These are phyloP conservation scores for Rhopalosiphum padi DNA, from an alignment of 1,140 invertebrate genomes.

Conservation along the genomic window DNA sequence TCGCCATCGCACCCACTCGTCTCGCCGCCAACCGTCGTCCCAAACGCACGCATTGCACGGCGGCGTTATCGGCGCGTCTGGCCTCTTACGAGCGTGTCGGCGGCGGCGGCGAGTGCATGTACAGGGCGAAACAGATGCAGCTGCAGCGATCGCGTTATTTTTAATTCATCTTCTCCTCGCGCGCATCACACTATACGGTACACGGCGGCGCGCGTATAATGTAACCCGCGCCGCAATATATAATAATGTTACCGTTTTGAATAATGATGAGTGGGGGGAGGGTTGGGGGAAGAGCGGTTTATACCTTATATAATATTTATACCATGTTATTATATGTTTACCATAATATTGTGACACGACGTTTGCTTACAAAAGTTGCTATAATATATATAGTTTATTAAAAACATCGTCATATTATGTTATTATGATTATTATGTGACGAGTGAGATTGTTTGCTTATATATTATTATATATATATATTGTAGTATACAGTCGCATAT, in stretches of 20 bases:
- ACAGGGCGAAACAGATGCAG: slow-evolving; percentile 32
- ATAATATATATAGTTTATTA: no score
- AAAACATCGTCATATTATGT: neutral
- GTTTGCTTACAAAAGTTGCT: neutral
- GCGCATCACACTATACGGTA: neutral
- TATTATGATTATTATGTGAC: no score
- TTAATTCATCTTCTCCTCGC: neutral
- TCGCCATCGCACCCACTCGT: no score
- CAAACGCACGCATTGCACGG: neutral
- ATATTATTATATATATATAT: no score
- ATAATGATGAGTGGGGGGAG: no score
- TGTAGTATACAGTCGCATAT: no score
- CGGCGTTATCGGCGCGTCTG: slow-evolving; percentile 43
- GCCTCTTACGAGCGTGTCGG: neutral
- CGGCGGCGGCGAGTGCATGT: neutral
- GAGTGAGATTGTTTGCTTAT: no score
- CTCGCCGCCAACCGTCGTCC: neutral
- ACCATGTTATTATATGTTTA: neutral
- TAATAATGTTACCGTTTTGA: neutral
- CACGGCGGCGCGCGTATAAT: neutral
- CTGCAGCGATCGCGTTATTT: neutral
- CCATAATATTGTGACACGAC: neutral
- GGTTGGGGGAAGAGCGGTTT: neutral
- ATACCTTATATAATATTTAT: neutral
- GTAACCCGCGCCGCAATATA: no score